A percentile compares a stretch with the other conserved stretches of the same genome.
Conservation (phyloP, 2,888 invertebrate genomes). For the Dryobota labecula region DNA sequence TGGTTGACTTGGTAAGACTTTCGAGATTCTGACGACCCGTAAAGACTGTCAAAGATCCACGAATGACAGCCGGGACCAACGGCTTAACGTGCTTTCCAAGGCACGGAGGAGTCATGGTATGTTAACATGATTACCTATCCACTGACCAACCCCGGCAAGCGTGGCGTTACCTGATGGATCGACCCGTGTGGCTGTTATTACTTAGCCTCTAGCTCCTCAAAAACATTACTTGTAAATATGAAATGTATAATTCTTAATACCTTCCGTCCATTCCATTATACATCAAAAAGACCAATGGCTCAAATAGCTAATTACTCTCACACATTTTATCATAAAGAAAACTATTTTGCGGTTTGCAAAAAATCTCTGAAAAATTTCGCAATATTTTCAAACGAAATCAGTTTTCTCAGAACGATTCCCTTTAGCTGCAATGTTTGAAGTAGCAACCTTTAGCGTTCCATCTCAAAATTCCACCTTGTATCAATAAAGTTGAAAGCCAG, state of each 20-base stretch:
- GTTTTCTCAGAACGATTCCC: background rate
- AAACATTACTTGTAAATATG: background rate
- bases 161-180: too few relatives aligned
- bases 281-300: background rate
- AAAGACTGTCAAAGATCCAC: too few relatives aligned
- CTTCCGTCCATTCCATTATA: background rate
- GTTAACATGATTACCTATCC: too few relatives aligned
- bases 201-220: too few relatives aligned
- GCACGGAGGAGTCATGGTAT: too few relatives aligned
- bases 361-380: background rate
- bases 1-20: too few relatives aligned
- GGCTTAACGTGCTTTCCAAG: too few relatives aligned
- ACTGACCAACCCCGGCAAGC: too few relatives aligned
- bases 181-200: too few relatives aligned
- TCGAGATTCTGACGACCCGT: too few relatives aligned
- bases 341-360: background rate
- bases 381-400: background rate
- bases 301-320: background rate
- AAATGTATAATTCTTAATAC: background rate
- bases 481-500: conserved; percentile 17
- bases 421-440: background rate
- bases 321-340: background rate
- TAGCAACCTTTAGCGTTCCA: background rate
- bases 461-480: conserved; percentile 1
- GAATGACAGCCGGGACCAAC: too few relatives aligned